These are phyloP conservation scores for Lycophotia porphyrea DNA, from an alignment of 2,888 invertebrate genomes.

Conservation along the genomic window DNA sequence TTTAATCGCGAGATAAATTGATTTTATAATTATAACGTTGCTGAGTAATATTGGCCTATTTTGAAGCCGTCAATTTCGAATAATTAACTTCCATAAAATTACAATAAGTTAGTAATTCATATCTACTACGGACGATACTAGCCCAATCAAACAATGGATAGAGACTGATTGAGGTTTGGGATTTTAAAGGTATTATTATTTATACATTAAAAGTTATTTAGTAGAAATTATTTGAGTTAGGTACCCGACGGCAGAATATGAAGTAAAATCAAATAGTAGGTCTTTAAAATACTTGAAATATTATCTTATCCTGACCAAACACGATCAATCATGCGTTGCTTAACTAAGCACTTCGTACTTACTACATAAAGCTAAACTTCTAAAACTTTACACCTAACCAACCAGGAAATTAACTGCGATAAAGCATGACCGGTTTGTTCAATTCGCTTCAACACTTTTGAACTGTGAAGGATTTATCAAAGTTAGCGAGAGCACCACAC, in stretches of 20 bases:
- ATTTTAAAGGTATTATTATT: background rate
- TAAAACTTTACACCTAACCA: constrained; percentile 3
- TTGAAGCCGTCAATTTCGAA: background rate
- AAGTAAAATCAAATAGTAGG: background rate
- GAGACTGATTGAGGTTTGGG: background rate
- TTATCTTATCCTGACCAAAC: background rate
- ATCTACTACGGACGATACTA: background rate
- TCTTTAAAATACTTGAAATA: background rate
- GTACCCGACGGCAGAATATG: background rate
- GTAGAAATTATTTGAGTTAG: background rate
- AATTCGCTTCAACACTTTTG: constrained; percentile 2
- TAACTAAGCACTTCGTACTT: background rate
- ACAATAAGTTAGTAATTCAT: background rate
- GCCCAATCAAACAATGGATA: background rate
- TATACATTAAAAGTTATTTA: background rate
- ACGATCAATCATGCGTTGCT: background rate
- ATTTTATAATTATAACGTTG: background rate
- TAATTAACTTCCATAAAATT: background rate
- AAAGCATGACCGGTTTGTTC: constrained; percentile 3
- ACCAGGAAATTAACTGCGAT: background rate
- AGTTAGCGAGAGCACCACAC: constrained; percentile 10
- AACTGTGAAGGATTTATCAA: constrained; percentile 17
- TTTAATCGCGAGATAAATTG: too few relatives aligned
- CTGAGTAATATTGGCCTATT: background rate
- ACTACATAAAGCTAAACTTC: background rate